Evolutionary conservation across 2,113 vertebrate genomes (phyloP).

Genomic region (Chinchilla lanigera): DNA sequence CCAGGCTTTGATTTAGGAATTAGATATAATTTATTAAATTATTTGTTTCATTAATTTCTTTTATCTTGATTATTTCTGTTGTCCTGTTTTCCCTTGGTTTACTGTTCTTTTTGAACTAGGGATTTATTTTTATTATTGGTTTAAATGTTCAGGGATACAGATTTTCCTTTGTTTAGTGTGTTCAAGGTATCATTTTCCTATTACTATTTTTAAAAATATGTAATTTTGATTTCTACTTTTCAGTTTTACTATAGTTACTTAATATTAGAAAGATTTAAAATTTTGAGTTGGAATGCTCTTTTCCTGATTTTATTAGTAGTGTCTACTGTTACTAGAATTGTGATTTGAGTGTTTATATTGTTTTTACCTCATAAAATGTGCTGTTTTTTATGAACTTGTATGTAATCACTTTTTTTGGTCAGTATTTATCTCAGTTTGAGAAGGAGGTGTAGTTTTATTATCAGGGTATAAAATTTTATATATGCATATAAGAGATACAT

Average conservation of each 20-base stretch:
- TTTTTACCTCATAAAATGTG: conserved; percentile 9
- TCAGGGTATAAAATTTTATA: neutral
- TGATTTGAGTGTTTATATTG: neutral
- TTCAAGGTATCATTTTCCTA: neutral
- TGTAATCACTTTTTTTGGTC: neutral
- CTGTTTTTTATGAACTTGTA: neutral
- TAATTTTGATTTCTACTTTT: conserved; percentile 16
- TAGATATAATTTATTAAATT: conserved; percentile 15
- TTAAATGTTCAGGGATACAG: neutral
- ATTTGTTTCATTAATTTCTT: neutral
- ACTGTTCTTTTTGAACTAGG: neutral
- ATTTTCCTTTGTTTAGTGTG: neutral
- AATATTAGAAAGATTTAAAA: neutral
- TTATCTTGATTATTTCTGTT: neutral
- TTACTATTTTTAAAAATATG: neutral
- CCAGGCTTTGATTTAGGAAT: conserved; percentile 5
- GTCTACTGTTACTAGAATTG: neutral
- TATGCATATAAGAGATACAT: neutral
- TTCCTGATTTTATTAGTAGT: conserved; percentile 4
- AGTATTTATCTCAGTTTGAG: neutral
- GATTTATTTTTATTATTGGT: conserved; percentile 7
- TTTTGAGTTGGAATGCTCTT: neutral
- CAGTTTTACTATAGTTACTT: neutral
- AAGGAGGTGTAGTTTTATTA: neutral
- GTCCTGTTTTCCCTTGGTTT: neutral